Evolutionary conservation across 2,888 invertebrate species (phyloP), one percentile per base, ranked within the genome.

Genomic region (Lycophotia porphyrea): DNA sequence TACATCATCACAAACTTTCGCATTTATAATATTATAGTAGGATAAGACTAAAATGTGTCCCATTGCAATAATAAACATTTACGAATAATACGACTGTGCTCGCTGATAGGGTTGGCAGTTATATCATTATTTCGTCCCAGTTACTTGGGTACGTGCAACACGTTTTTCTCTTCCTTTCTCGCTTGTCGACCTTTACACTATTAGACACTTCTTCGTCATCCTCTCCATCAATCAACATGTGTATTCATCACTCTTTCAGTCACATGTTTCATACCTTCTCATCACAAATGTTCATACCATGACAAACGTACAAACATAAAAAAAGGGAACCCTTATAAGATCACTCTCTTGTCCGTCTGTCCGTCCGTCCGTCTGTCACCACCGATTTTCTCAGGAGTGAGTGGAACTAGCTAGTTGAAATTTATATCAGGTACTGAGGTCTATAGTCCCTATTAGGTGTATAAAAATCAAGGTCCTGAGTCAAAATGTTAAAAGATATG

Each of bases 1-100:
- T n/a, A n/a, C n/a, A n/a, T n/a, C n/a, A n/a, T n/a, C n/a, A n/a
- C n/a, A n/a, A n/a, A n/a, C n/a, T n/a, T n/a, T n/a, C n/a, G n/a
- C n/a, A n/a, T n/a, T n/a, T n/a, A n/a, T n/a, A n/a, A n/a, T n/a
- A n/a, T n/a, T n/a, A n/a, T n/a, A n/a, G n/a, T n/a, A n/a, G n/a
- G n/a, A n/a, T n/a, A n/a, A n/a, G n/a, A n/a, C n/a, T 67, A 36
- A 78, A 71, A 36, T 52, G 9, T 27, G 7, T 34, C 24, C n/a
- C 18, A n/a, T 11, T 52, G 27, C 7, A 70, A 36, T 24, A 13
- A 36, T 24, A n/a, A 52, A 31, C 27, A 24, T n/a, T 44, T 8
- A n/a, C 1, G 7, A 34, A 63, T 24, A 18, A 13, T 11, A 11
- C 18, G n/a, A 18, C 18, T 11, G 18, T 44, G 24, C 27, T 52